Percentiles rank a stretch among this genome's conserved stretches.
These are phyloP conservation scores for Tangara arthus DNA, from an alignment of 2,797 vertebrate species.

Conservation along the genomic window DNA sequence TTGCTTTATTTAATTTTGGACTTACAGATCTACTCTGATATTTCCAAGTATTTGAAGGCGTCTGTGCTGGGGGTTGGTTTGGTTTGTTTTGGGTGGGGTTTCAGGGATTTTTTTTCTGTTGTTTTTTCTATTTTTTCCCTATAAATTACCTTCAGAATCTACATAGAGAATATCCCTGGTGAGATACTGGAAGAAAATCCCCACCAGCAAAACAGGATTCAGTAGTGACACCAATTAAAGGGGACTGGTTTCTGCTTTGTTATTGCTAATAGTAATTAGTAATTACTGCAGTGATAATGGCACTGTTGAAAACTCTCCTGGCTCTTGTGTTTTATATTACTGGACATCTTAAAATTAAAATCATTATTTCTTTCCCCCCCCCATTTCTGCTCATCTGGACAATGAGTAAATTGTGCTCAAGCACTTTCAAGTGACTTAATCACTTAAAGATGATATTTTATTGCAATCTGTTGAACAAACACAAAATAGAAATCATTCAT, in stretches of 20 bases:
- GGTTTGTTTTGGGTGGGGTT: not conserved
- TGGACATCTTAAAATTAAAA: not conserved
- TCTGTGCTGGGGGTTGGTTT: not conserved
- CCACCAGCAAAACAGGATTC: not conserved
- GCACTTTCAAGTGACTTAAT: not conserved
- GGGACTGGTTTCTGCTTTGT: not conserved
- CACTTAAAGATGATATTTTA: not conserved
- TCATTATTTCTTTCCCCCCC: rapidly evolving
- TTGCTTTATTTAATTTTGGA: not conserved
- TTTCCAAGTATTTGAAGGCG: not conserved
- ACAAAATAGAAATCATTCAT: not conserved
- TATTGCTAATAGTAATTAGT: not conserved
- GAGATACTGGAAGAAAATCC: not conserved
- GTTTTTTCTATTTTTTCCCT: not conserved
- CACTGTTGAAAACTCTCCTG: not conserved
- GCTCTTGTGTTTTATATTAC: not conserved
- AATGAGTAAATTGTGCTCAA: not conserved
- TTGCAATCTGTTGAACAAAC: not conserved
- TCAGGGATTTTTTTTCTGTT: not conserved
- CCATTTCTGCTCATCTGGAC: not conserved
- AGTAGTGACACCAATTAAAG: not conserved
- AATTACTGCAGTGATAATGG: not conserved
- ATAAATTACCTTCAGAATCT: not conserved
- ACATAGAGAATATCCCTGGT: not conserved
- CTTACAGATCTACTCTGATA: not conserved